Conservation (phyloP, 1,140 invertebrate species). For the Drosophila triauraria region DNA sequence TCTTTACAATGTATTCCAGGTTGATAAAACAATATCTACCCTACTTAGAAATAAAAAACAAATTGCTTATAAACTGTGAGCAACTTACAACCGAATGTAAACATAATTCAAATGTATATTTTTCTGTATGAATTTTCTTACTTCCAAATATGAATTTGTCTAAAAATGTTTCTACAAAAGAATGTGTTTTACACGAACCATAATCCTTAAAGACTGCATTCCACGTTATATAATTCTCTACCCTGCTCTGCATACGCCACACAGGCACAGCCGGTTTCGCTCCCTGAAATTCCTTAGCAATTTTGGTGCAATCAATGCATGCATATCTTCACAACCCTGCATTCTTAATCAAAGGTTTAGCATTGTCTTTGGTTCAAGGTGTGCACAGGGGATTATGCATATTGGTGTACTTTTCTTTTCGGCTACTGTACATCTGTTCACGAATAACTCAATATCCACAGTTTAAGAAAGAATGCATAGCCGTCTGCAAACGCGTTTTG, state of each 20-base stretch:
- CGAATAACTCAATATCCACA: conserved; percentile 12
- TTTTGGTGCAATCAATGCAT: conserved; percentile 54
- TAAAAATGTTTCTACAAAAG: not conserved
- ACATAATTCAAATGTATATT: not conserved
- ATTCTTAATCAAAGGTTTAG: conserved; percentile 55
- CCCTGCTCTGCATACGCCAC: conserved; percentile 52
- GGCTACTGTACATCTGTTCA: conserved; percentile 50
- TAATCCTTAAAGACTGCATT: not conserved
- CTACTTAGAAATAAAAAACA: not conserved
- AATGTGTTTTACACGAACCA: not conserved
- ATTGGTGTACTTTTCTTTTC: conserved; percentile 44
- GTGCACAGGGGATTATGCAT: conserved; percentile 68
- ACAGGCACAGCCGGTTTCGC: conserved; percentile 41
- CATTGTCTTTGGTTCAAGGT: conserved; percentile 57
- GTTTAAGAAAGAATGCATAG: conserved; percentile 45
- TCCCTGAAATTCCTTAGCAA: conserved; percentile 53
- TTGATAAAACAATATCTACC: not conserved
- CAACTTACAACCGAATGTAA: not conserved
- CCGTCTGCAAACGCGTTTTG: conserved; percentile 1
- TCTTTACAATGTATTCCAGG: not conserved
- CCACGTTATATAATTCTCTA: conserved; percentile 12
- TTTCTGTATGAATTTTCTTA: not conserved
- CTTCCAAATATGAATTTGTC: conserved; percentile 25
- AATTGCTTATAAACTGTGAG: not conserved
- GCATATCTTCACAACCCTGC: not conserved